phyloP scores from a whole-genome alignment of 2,113 vertebrate species.

The Patagioenas fasciata region DNA sequence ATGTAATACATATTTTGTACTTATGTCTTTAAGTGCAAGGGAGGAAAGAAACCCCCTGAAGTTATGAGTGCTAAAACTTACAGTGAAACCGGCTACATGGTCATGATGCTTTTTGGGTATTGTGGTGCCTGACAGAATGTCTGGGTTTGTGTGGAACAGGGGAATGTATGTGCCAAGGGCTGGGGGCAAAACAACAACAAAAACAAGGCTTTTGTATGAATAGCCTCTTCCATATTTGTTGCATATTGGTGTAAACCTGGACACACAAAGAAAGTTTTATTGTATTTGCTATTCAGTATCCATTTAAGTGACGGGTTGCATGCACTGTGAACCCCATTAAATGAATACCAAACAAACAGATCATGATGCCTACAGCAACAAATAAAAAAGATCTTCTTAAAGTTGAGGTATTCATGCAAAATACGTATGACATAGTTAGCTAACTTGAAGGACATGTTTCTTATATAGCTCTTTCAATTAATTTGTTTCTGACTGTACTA shows the following conservation, averaged over 20 bases:
- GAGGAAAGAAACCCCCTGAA: not conserved
- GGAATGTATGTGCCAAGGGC: not conserved
- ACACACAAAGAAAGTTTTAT: not conserved
- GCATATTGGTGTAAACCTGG: not conserved
- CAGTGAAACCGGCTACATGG: not conserved
- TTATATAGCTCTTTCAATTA: not conserved
- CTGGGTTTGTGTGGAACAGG: not conserved
- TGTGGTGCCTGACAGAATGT: not conserved
- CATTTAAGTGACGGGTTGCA: not conserved
- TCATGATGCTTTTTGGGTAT: not conserved
- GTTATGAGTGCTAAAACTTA: not conserved
- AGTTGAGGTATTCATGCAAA: not conserved
- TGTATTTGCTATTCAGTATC: not conserved
- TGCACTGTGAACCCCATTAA: not conserved
- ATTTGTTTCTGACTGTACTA: not conserved
- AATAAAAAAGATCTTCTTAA: not conserved
- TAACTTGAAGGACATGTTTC: not conserved
- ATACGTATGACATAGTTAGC: not conserved
- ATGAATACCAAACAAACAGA: not conserved
- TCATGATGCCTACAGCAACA: not conserved
- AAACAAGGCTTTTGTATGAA: not conserved
- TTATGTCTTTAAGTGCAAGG: not conserved
- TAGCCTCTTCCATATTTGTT: not conserved
- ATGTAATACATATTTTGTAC: not conserved
- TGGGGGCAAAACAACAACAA: not conserved